Conservation (phyloP, 2,113 vertebrate genomes). For the Electrona antarctica region DNA sequence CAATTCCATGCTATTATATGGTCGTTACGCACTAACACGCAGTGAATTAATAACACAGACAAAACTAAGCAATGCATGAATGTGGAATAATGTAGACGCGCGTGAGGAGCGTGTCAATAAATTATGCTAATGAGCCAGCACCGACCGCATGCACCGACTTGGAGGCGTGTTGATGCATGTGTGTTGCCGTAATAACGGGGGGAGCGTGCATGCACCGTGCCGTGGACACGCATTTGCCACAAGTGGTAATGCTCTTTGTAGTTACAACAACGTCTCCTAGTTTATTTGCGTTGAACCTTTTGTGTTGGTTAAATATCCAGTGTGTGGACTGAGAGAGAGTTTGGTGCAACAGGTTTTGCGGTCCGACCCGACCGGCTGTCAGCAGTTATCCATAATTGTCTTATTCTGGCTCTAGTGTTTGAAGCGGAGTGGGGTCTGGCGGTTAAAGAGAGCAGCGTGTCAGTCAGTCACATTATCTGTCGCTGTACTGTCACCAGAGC, state of each 20-base stretch:
- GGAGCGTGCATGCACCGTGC: conserved; percentile 40
- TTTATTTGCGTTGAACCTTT: conserved; percentile 42
- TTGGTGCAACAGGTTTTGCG: conserved; percentile 70
- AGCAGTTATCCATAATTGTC: conserved; percentile 43
- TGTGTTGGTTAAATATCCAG: conserved; percentile 20
- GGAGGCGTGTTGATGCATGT: conserved; percentile 67
- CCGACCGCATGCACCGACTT: conserved; percentile 19
- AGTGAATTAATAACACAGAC: not conserved
- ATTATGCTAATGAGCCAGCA: conserved; percentile 62
- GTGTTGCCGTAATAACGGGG: conserved; percentile 41
- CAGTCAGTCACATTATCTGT: conserved; percentile 33
- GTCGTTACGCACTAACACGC: not conserved
- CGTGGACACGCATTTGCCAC: conserved; percentile 38
- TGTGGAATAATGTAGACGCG: not conserved
- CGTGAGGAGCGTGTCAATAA: conserved; percentile 40
- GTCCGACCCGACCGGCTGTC: conserved; percentile 17
- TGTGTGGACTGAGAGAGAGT: not conserved
- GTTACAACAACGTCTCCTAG: conserved; percentile 3
- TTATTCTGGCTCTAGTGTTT: conserved; percentile 19
- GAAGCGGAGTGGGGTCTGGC: conserved; percentile 12
- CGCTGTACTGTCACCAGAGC: conserved; percentile 35
- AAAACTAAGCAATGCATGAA: too few relatives aligned
- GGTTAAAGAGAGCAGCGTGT: conserved; percentile 7
- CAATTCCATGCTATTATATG: not conserved
- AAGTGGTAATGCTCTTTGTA: conserved; percentile 44